Evolutionary conservation across 2,888 invertebrate genomes (phyloP), one percentile per base, ranked within the genome.

Genomic region (Mellilla xanthometata): DNA sequence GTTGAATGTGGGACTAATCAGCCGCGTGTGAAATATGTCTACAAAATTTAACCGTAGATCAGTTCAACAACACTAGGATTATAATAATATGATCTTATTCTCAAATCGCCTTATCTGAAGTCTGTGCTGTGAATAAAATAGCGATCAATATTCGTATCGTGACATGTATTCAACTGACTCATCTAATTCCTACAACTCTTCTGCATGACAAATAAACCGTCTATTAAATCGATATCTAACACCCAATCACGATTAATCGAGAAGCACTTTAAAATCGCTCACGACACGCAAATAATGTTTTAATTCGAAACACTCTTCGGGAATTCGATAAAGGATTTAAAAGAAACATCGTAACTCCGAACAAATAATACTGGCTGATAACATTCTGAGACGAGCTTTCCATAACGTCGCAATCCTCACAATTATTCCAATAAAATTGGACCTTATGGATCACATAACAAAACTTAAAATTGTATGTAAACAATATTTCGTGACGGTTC

Each of bases 321-420:
- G 70, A 76, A 77, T 69, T 70, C 73, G 76, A 81, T 81, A 80
- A 80, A 78, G 74, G 68, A 65, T 79, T 76, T 65, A 74, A 77
- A 81, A 80, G 74, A 78, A 78, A 79, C 74, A 76, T 79, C 72
- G 73, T 74, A 78, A 79, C 75, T 68, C 65, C 63, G 71, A 76
- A 69, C 80, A 76, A 84, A 83, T 81, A 81, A 81, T 69, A 68
- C 68, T 72, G 69, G 65, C 76, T 75, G 83, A 84, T 86, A 85
- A 81, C 73, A 72, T 76, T 72, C 49, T 68, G 68, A 67, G 68
- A 64, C 74, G 72, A 65, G 56, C 63, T 33, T 11, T 34, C 5
- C 9, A 35, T 44, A 51, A 43, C 27, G 30, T 15, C 42, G 0
- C 2, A 68, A 65, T 60, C 60, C 45, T 11, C 31, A 36, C 31